phyloP scores from a whole-genome alignment of 2,113 vertebrate species.

The Martes martes region DNA sequence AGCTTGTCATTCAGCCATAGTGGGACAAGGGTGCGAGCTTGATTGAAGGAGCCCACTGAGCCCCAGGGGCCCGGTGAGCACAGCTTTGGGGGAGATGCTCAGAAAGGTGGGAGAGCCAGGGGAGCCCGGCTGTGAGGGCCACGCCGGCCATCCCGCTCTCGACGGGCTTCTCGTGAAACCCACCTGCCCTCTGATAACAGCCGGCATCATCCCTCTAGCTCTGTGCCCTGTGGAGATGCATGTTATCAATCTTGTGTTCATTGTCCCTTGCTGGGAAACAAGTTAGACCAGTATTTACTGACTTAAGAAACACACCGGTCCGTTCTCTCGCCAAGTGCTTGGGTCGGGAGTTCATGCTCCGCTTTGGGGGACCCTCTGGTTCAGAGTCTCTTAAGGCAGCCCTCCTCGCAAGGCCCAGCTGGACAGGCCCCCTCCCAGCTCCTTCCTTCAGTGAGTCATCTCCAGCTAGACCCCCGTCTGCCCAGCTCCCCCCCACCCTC shows the following conservation, averaged over 20 bases:
- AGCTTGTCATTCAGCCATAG: neutral
- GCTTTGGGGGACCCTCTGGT: rapidly evolving
- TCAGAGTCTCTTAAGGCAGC: neutral
- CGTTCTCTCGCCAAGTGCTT: rapidly evolving
- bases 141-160: neutral
- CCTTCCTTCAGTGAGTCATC: neutral
- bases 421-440: neutral
- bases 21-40: rapidly evolving
- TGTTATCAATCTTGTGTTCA: too few species aligned
- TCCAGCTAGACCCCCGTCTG: rapidly evolving
- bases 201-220: rapidly evolving
- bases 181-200: rapidly evolving
- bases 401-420: rapidly evolving
- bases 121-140: neutral
- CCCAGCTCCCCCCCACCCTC: rapidly evolving
- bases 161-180: rapidly evolving
- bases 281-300: neutral
- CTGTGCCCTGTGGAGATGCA: rapidly evolving
- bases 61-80: rapidly evolving
- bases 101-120: neutral
- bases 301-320: too few species aligned
- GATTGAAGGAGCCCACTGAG: neutral
- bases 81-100: rapidly evolving
- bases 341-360: too few species aligned
- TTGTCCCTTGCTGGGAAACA: too few species aligned